Evolutionary conservation across 2,888 invertebrate species (phyloP).

Genomic region (Perizoma flavofasciatum): DNA sequence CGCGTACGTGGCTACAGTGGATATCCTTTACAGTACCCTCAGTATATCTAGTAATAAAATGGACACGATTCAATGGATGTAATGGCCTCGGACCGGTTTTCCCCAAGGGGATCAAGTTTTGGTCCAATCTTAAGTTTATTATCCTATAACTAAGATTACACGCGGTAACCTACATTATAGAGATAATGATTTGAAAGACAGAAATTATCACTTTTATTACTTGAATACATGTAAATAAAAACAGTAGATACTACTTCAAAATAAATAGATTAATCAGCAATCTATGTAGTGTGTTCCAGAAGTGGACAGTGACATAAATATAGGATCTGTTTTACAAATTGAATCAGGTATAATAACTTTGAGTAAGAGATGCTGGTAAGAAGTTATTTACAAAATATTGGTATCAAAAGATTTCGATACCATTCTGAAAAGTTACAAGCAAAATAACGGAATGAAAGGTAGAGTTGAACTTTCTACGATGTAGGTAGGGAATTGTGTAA

Average conservation of each 20-base stretch:
- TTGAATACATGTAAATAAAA: no score
- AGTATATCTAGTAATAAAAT: constrained; percentile 48
- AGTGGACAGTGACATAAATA: no score
- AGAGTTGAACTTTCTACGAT: constrained; percentile 1
- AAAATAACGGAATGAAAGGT: neutral
- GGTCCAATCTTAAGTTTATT: constrained; percentile 58
- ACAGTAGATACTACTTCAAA: no score
- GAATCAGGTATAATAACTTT: no score
- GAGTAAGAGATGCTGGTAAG: no score
- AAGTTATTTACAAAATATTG: neutral
- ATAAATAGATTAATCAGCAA: no score
- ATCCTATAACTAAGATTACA: constrained; percentile 42
- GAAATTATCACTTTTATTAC: neutral
- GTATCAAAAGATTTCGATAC: neutral
- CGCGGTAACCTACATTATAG: constrained; percentile 23
- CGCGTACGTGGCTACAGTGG: constrained; percentile 19
- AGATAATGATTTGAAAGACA: constrained; percentile 8
- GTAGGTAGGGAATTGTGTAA: neutral
- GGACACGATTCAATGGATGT: constrained; percentile 53
- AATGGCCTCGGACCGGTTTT: constrained; percentile 53
- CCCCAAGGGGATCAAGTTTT: constrained; percentile 51
- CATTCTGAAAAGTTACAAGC: neutral
- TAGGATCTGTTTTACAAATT: no score
- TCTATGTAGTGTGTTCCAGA: no score
- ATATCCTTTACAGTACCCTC: constrained; percentile 29